Conservation (phyloP, 2,797 vertebrate species). For the Chrosomus eos region DNA sequence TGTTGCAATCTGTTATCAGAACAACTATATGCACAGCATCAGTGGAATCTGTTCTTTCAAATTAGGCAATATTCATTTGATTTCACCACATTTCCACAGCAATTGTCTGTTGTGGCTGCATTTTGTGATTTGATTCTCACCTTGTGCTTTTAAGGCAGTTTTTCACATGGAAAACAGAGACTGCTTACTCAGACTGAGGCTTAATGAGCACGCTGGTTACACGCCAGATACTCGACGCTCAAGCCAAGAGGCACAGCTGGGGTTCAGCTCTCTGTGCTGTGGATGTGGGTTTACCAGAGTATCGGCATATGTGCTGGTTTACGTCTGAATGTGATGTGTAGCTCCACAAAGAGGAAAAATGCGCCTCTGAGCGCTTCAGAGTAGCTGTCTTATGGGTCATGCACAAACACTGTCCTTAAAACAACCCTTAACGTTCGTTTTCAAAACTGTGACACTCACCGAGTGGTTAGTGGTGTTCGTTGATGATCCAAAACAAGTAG, state of each 20-base stretch:
- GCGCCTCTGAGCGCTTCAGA: too few relatives aligned
- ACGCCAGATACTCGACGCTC: constrained; percentile 2
- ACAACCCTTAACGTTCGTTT: too few relatives aligned
- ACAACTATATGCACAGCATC: background rate
- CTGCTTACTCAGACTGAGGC: background rate
- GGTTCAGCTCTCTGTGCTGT: background rate
- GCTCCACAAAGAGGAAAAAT: too few relatives aligned
- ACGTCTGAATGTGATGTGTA: background rate
- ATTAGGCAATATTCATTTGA: background rate
- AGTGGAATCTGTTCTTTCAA: background rate
- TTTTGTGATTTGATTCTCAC: background rate
- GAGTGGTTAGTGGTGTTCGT: too few relatives aligned
- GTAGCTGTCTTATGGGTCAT: too few relatives aligned
- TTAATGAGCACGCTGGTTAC: constrained; percentile 8
- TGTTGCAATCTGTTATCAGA: background rate
- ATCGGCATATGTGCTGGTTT: background rate
- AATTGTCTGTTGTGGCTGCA: background rate
- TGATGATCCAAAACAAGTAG: too few relatives aligned
- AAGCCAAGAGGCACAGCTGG: background rate
- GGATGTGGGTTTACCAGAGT: background rate
- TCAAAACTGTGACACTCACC: too few relatives aligned
- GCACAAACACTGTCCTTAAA: too few relatives aligned
- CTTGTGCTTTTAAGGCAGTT: background rate
- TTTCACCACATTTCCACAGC: background rate
- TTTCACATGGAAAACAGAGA: background rate